Base-by-base conservation (phyloP, 2,888 invertebrate species). In the Onthophagus sagittarius region DNA sequence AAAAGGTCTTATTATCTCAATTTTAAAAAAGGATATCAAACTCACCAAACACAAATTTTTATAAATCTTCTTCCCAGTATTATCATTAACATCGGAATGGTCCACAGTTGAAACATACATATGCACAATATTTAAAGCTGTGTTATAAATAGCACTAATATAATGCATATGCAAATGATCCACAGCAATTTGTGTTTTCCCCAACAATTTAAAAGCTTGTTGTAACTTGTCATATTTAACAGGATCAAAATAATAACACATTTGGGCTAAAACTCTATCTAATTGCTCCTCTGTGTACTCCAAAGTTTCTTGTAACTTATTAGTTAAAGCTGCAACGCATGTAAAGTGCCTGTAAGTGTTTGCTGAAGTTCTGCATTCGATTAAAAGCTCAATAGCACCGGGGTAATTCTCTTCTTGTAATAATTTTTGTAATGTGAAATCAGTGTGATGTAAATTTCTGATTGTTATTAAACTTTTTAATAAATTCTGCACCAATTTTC, bases 101-200 rank as follows among this genome's bases (percentile, higher is more conserved):
- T 85, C 84, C 0, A 81, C 77, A 5, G 85, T 84, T 70, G 86
- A 86, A 74, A 85, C 87, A 81, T 85, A 90, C 71, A 86, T 88
- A 79, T 85, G 88, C 0, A 89, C 83, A 0, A 88, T 87, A 2
- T 87, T 87, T 76, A 88, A 89, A 0, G 95, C 92, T 0, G 92
- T 90, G 76, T 93, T 93, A 78, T 95, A 97, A 13, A 98, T 94
- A 0, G 96, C 94, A 63, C 96, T 96, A 0, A 96, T 94, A 81
- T 96, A 97, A 83, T 98, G 97, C 90, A 98, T 97, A 79, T 96
- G 95, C 7, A 98, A 85, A 83, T 97, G 97, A 84, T 98, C 98
- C 64, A 85, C 84, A 0, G 97, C 96, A 1, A 93, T 92, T 85
- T 97, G 92, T 0, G 94, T 95, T 85, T 98, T 98, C 0, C 96